Percentiles rank a stretch among this genome's conserved stretches.
These are phyloP conservation scores for Formica aserva DNA, from an alignment of 2,888 invertebrate genomes.

Conservation along the genomic window DNA sequence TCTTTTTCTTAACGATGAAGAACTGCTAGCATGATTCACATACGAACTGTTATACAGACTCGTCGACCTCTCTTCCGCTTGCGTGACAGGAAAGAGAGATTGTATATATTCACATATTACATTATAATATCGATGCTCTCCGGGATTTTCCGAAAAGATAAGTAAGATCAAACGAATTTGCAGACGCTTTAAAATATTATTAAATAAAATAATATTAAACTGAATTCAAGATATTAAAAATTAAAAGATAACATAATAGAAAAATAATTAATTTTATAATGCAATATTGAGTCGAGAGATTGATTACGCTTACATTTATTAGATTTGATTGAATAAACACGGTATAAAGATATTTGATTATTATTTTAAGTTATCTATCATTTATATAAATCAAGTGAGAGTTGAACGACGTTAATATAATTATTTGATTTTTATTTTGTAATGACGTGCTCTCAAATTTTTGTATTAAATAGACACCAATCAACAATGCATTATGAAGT, in stretches of 20 bases:
- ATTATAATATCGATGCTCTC: background rate
- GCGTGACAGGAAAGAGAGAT: background rate
- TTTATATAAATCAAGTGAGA: background rate
- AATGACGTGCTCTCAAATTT: background rate
- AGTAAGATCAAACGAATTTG: background rate
- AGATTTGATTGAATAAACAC: background rate
- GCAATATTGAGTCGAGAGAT: background rate
- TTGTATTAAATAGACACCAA: background rate
- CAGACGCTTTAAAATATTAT: background rate
- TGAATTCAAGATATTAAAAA: background rate
- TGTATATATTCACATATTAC: background rate
- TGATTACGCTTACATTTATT: background rate
- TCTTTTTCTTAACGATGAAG: slow-evolving; percentile 24
- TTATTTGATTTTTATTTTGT: background rate
- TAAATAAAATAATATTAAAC: background rate
- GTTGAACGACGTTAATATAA: background rate
- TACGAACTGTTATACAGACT: slow-evolving; percentile 15
- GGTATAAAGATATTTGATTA: background rate
- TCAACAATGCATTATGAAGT: background rate
- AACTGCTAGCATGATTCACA: background rate
- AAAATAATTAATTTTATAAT: background rate
- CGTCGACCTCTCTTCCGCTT: slow-evolving; percentile 11
- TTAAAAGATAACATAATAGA: background rate
- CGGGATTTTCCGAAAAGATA: background rate
- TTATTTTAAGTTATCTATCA: slow-evolving; percentile 5